Evolutionary conservation across 2,113 vertebrate species (phyloP), one percentile per base, ranked within the genome.

Genomic region (Dipodomys ordii): DNA sequence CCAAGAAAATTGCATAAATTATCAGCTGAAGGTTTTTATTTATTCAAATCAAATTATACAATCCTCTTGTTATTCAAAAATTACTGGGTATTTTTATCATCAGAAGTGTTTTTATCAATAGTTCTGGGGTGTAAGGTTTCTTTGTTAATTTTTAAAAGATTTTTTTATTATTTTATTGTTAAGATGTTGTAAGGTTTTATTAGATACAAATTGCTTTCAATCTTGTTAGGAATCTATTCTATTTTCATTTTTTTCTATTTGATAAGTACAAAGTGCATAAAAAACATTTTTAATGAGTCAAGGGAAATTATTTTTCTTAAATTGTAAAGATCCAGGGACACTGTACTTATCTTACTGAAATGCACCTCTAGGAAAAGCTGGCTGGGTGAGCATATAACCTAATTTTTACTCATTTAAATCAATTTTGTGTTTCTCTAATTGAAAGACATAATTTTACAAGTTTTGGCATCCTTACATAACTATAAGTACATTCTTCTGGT

Each of bases 1-100:
- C 32, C 90, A 0, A 88, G 74, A n/a, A 77, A 19, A 90, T 76
- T 18, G 5, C 72, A 87, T 73, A 76, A 93, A 57, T 84, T 95
- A 72, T 67, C 81, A 94, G 65, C 64, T 83, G 35, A 84, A 81
- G 46, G 32, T 32, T 91, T 91, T 81, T 71, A 83, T 94, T 93
- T 87, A 84, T 88, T 87, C 88, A 84, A 88, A 94, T 93, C 76
- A 78, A 81, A 73, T 78, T 88, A 62, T 16, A 39, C 35, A 80
- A 25, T 32, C 64, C 44, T 90, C 90, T 89, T 67, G 19, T 88
- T 94, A 77, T 94, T 93, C 20, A 94, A 94, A 94, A 91, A 68
- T 57, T 86, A 94, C 67, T 19, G 39, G 79, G 39, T 82, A 69
- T 79, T 91, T 76, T 69, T 57, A 92, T 69, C 91, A 76, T 62